phyloP scores from a whole-genome alignment of 2,113 vertebrate genomes.

The Ploceus nigricollis region DNA sequence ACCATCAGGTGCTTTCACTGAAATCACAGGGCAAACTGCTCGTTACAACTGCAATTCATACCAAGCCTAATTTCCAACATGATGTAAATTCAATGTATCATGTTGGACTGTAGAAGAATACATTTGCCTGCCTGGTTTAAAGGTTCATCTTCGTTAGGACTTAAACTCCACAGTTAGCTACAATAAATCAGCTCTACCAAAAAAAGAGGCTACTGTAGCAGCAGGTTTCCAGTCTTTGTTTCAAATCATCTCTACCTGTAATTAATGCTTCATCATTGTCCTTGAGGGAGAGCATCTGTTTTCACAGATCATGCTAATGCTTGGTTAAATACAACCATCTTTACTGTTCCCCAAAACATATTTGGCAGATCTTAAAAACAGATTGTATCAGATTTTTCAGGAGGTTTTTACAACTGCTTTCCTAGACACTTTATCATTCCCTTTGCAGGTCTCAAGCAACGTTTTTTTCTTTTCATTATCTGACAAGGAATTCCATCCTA shows the following conservation, averaged over 20 bases:
- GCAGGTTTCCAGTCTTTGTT: background rate
- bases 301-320: conserved; percentile 23
- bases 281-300: conserved; percentile 65
- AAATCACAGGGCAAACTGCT: conserved; percentile 18
- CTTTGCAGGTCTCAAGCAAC: background rate
- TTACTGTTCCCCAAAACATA: conserved; percentile 3
- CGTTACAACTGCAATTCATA: background rate
- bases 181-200: conserved; percentile 14
- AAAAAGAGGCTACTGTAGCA: background rate
- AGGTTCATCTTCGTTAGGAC: conserved; percentile 47
- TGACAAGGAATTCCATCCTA: background rate
- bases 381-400: background rate
- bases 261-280: conserved; percentile 46
- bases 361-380: conserved; percentile 3
- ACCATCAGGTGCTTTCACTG: background rate
- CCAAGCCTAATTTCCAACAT: background rate
- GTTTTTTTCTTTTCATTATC: background rate
- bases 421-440: background rate
- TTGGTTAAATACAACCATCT: background rate
- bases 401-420: background rate
- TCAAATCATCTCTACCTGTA: conserved; percentile 42
- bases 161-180: background rate
- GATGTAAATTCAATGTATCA: background rate
- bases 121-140: background rate
- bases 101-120: background rate